phyloP scores from a whole-genome alignment of 2,888 invertebrate species.

The Octodonta nipae region DNA sequence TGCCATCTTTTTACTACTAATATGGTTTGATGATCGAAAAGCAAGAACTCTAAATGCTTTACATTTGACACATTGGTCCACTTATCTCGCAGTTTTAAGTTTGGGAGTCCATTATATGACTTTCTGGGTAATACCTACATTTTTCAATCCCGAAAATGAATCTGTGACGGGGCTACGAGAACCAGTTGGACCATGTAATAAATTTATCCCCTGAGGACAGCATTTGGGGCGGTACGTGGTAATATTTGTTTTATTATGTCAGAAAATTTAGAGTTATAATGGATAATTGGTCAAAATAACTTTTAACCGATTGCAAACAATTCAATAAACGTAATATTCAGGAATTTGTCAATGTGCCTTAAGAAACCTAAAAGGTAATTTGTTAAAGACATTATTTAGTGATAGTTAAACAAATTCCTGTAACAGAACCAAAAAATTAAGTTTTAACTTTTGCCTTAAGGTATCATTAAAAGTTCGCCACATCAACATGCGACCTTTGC shows the following conservation, averaged over 20 bases:
- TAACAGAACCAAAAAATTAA: no score
- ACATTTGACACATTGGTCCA: conserved; percentile 22
- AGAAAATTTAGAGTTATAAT: no score
- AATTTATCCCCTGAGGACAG: conserved; percentile 45
- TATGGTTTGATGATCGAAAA: conserved; percentile 47
- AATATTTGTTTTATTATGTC: not conserved
- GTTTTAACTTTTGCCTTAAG: no score
- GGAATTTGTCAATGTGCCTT: no score
- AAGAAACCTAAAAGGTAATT: no score
- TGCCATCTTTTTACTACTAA: conserved; percentile 43
- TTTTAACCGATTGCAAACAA: no score
- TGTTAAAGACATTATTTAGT: no score
- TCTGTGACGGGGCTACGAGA: conserved; percentile 60
- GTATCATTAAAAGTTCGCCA: no score
- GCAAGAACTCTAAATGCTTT: conserved; percentile 22
- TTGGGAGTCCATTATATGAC: conserved; percentile 49
- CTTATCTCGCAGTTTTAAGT: conserved; percentile 35
- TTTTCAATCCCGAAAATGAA: conserved; percentile 53
- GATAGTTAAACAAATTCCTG: no score
- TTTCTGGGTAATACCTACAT: conserved; percentile 49
- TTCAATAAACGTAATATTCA: no score
- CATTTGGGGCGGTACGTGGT: conserved; percentile 50
- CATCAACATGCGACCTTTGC: no score
- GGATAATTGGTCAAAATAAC: no score
- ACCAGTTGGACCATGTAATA: conserved; percentile 58